phyloP scores from a whole-genome alignment of 2,888 invertebrate genomes.

The Lasioglossum leucozonium region DNA sequence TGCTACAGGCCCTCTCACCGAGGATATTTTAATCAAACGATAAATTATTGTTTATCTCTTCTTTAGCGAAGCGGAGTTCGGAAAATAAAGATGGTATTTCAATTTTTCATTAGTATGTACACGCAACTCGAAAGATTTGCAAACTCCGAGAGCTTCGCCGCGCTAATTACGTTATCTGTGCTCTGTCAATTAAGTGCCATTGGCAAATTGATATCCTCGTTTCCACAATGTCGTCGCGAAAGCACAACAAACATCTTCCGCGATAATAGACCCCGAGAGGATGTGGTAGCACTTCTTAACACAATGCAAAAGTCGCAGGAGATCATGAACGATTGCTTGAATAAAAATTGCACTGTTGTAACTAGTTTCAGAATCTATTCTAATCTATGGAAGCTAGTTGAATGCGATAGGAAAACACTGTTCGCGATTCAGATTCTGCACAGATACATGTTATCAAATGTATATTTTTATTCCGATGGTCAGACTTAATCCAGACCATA shows the following conservation, averaged over 20 bases:
- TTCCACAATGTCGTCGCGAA: background rate
- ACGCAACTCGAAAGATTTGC: background rate
- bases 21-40: background rate
- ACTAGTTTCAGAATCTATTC: background rate
- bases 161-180: background rate
- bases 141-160: background rate
- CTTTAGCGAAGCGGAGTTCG: background rate
- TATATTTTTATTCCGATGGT: background rate
- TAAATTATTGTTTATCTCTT: background rate
- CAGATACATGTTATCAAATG: background rate
- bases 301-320: background rate
- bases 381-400: background rate
- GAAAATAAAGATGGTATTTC: background rate
- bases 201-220: background rate
- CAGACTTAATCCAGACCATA: no score
- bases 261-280: background rate
- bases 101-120: background rate
- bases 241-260: background rate
- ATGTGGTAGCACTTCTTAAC: background rate
- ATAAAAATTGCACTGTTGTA: background rate
- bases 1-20: background rate
- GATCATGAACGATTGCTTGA: background rate
- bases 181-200: background rate
- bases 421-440: background rate
- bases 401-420: background rate